These are phyloP conservation scores for Falco naumanni DNA, from an alignment of 2,797 vertebrate species.

Conservation along the genomic window DNA sequence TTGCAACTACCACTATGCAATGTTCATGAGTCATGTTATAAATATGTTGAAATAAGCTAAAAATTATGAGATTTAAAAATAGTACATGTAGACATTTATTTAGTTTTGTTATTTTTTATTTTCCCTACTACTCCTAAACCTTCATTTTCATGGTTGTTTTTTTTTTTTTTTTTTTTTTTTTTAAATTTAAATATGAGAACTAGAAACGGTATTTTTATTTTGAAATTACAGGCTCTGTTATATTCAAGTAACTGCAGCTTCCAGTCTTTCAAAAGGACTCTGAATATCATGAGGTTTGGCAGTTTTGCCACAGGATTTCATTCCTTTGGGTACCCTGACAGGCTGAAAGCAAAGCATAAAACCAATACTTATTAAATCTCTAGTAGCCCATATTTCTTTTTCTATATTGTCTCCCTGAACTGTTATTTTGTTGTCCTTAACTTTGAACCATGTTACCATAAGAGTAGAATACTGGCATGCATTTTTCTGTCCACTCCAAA, in stretches of 20 bases:
- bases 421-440: neutral
- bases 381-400: conserved; percentile 5
- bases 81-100: neutral
- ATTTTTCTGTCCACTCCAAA: neutral
- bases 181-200: neutral
- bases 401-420: neutral
- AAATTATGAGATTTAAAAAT: neutral
- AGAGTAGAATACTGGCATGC: neutral
- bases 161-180: neutral
- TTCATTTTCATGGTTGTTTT: neutral
- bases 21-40: neutral
- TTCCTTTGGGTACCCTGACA: neutral
- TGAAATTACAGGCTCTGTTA: conserved; percentile 20
- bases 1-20: neutral
- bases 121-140: neutral
- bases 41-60: conserved; percentile 13
- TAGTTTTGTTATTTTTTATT: neutral
- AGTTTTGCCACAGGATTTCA: neutral
- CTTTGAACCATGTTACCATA: neutral
- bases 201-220: conserved; percentile 20
- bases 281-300: neutral
- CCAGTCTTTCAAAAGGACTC: conserved; percentile 4
- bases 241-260: neutral
- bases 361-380: neutral
- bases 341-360: conserved; percentile 12